phyloP scores from a whole-genome alignment of 64 coral and sea anemone genomes.

The Acropora yongei region DNA sequence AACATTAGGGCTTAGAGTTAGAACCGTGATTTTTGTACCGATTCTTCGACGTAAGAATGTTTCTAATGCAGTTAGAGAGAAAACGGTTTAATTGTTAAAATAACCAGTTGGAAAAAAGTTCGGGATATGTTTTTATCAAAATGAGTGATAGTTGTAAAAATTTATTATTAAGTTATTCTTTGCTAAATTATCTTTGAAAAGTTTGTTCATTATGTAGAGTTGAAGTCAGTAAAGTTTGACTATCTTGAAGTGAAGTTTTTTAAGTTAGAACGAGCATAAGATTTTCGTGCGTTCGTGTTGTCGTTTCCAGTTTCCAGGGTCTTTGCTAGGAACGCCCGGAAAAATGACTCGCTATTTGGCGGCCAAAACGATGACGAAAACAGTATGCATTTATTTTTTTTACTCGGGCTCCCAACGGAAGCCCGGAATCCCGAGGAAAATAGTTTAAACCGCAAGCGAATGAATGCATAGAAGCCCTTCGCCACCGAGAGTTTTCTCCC shows the following conservation, averaged over 20 bases:
- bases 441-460: too few relatives aligned
- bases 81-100: conserved; percentile 3
- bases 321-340: too few relatives aligned
- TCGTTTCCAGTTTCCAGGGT: too few relatives aligned
- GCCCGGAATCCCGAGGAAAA: too few relatives aligned
- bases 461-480: too few relatives aligned
- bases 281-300: too few relatives aligned
- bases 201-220: conserved; percentile 40
- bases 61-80: conserved; percentile 22
- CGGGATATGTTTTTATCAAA: conserved; percentile 39
- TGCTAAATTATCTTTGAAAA: conserved; percentile 50
- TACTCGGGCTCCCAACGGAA: too few relatives aligned
- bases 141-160: conserved; percentile 58
- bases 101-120: conserved; percentile 17
- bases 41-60: conserved; percentile 11
- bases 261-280: neutral
- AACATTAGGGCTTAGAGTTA: too few relatives aligned
- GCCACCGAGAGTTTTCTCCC: too few relatives aligned
- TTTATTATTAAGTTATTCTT: conserved; percentile 61
- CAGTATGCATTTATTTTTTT: too few relatives aligned
- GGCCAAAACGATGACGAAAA: too few relatives aligned
- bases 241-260: neutral
- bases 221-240: conserved; percentile 54
- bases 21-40: neutral
- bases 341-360: too few relatives aligned